Evolutionary conservation across 2,113 vertebrate genomes (phyloP).

Genomic region (Rhea pennata): DNA sequence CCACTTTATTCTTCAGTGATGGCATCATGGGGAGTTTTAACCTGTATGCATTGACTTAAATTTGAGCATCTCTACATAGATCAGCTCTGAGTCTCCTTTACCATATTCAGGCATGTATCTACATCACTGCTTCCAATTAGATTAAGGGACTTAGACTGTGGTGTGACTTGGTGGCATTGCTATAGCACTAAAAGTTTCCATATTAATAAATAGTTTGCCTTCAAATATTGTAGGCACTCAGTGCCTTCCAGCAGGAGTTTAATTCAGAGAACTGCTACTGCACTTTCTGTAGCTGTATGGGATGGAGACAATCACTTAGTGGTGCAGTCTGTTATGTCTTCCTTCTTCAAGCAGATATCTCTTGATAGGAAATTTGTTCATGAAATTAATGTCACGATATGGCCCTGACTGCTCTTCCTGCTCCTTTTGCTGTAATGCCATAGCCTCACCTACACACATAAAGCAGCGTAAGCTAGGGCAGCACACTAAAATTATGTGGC

Average conservation of each 20-base stretch:
- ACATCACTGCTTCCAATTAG: not conserved
- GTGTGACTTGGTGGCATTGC: not conserved
- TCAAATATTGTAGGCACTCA: not conserved
- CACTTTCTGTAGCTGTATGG: not conserved
- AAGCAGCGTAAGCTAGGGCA: not conserved
- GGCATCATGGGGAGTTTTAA: not conserved
- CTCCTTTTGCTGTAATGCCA: not conserved
- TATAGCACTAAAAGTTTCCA: not conserved
- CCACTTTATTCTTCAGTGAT: not conserved
- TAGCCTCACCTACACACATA: not conserved
- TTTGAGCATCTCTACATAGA: accelerated
- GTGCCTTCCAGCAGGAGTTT: not conserved
- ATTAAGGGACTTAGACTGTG: not conserved
- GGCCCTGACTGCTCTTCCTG: not conserved
- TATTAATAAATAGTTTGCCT: not conserved
- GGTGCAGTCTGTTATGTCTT: not conserved
- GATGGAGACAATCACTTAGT: not conserved
- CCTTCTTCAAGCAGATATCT: not conserved
- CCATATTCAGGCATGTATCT: not conserved
- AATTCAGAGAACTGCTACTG: not conserved
- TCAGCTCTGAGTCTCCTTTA: not conserved
- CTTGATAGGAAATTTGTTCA: not conserved
- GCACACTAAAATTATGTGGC: not conserved
- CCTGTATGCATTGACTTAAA: not conserved
- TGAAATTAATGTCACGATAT: not conserved